These are phyloP conservation scores for Mesoligia furuncula DNA, from an alignment of 2,888 invertebrate species.

Conservation along the genomic window DNA sequence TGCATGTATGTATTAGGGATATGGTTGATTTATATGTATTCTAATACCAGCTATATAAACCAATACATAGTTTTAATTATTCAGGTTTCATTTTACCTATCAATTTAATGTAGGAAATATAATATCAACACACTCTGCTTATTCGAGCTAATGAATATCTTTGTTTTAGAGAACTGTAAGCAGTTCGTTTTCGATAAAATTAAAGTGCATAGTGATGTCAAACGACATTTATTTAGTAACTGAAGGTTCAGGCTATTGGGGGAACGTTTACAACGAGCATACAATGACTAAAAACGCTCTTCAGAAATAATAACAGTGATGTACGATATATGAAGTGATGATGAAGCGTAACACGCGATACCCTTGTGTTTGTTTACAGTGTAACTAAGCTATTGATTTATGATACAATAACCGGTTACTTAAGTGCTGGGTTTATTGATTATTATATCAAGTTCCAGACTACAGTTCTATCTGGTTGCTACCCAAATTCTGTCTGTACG, in stretches of 20 bases:
- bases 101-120: neutral
- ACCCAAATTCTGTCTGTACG: slow-evolving; percentile 12
- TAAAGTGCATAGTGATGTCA: slow-evolving; percentile 8
- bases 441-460: slow-evolving; percentile 57
- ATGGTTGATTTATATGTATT: neutral
- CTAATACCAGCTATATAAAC: neutral
- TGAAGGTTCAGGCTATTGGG: neutral
- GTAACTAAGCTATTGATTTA: slow-evolving; percentile 70
- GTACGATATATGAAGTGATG: slow-evolving; percentile 63
- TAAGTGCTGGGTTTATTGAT: slow-evolving; percentile 68
- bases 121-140: neutral
- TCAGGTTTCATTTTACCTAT: neutral
- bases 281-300: slow-evolving; percentile 54
- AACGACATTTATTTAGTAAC: neutral
- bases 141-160: neutral
- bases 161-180: neutral
- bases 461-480: slow-evolving; percentile 41
- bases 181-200: neutral
- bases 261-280: slow-evolving; percentile 20
- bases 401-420: slow-evolving; percentile 62
- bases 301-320: slow-evolving; percentile 64
- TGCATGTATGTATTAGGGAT: neutral
- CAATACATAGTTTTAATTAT: neutral
- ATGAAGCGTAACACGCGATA: slow-evolving; percentile 67
- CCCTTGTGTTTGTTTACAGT: slow-evolving; percentile 67